These are phyloP conservation scores for Panagrolaimus sp. DNA, from an alignment of 1,140 invertebrate species.

Conservation along the genomic window DNA sequence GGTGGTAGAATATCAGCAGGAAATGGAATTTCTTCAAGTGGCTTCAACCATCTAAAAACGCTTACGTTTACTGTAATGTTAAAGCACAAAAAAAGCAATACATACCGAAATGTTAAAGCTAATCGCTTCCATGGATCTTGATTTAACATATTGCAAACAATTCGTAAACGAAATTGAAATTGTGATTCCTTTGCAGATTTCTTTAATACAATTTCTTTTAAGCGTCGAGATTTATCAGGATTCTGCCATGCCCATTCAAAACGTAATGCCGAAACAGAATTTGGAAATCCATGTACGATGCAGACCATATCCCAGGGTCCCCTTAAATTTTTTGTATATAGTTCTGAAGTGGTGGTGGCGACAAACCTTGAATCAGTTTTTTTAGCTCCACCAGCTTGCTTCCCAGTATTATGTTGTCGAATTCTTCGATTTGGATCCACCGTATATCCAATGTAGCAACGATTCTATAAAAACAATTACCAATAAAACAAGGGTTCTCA, in stretches of 20 bases:
- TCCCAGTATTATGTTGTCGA: conserved; percentile 84
- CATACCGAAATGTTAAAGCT: conserved; percentile 69
- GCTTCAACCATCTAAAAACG: conserved; percentile 9
- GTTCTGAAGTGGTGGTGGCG: no score
- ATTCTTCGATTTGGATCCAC: conserved; percentile 82
- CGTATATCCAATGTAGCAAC: conserved; percentile 82
- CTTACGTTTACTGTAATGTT: no score
- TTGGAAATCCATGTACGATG: conserved; percentile 89
- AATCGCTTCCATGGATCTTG: conserved; percentile 79
- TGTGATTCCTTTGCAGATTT: conserved; percentile 66
- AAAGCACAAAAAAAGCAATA: no score
- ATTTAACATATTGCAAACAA: conserved; percentile 76
- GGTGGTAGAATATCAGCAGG: conserved; percentile 54
- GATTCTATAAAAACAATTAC: conserved; percentile 39
- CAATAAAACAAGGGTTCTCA: neutral
- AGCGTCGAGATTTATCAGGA: conserved; percentile 72
- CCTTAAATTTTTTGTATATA: no score
- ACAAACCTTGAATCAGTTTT: conserved; percentile 74
- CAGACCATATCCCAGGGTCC: conserved; percentile 94
- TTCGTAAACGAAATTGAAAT: conserved; percentile 71
- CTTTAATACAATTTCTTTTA: conserved; percentile 68
- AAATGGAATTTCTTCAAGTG: conserved; percentile 67
- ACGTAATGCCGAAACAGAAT: conserved; percentile 79
- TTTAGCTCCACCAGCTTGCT: conserved; percentile 77
- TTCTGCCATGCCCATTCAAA: conserved; percentile 99